Conservation (phyloP, 2,888 invertebrate genomes). For the Yponomeuta evonymella region DNA sequence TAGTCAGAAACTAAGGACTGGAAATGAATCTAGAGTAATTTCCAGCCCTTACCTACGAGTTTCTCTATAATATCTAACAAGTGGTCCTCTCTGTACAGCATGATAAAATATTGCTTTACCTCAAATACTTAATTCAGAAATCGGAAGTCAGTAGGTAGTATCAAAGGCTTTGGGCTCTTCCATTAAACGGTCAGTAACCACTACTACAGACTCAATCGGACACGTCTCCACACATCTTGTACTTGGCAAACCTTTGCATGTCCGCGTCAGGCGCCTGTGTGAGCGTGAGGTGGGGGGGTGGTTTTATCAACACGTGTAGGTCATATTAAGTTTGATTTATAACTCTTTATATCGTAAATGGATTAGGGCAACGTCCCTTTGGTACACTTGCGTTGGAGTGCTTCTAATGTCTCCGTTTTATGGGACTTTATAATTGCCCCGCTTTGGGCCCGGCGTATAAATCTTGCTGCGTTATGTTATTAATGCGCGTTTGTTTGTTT, state of each 20-base stretch:
- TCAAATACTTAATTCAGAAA: too few species aligned
- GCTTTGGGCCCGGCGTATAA: constrained; percentile 27
- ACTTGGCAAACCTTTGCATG: neutral
- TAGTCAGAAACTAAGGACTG: too few species aligned
- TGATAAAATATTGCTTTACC: too few species aligned
- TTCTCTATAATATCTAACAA: too few species aligned
- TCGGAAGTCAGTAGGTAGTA: too few species aligned
- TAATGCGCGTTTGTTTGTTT: constrained; percentile 13
- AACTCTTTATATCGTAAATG: constrained; percentile 74
- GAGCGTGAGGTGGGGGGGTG: constrained; percentile 14
- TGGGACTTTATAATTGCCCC: constrained; percentile 55
- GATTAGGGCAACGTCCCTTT: constrained; percentile 62
- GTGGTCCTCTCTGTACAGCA: too few species aligned
- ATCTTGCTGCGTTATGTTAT: constrained; percentile 33
- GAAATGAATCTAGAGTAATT: too few species aligned
- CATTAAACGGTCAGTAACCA: neutral
- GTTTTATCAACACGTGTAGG: constrained; percentile 71
- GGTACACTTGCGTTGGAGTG: constrained; percentile 38
- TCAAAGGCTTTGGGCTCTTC: neutral
- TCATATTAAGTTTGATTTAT: constrained; percentile 75
- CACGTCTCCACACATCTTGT: neutral
- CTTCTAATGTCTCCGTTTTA: constrained; percentile 48
- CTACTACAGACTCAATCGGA: neutral
- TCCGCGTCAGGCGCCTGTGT: neutral
- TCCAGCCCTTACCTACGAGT: too few species aligned